Percentiles rank a stretch among this genome's conserved stretches.
Conservation (phyloP, 2,888 invertebrate species). For the Copidosoma aretas region DNA sequence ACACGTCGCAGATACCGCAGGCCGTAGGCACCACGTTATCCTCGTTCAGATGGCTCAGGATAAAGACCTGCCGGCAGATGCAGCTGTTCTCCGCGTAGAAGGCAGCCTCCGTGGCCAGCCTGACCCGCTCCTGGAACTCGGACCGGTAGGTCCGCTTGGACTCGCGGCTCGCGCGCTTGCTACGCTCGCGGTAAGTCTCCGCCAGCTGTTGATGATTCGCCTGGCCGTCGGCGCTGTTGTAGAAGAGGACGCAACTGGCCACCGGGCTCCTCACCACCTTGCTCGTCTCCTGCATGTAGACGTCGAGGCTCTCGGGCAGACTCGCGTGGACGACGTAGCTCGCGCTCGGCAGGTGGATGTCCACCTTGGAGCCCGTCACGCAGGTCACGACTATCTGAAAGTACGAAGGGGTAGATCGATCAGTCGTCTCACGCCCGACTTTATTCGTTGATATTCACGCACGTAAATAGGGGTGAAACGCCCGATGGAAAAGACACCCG, state of each 20-base stretch:
- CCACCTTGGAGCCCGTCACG: constrained; percentile 15
- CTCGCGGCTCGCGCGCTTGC: background rate
- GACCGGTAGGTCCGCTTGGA: background rate
- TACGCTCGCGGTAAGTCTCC: constrained; percentile 2
- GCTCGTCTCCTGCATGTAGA: constrained; percentile 15
- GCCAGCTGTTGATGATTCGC: background rate
- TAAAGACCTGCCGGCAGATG: constrained; percentile 19
- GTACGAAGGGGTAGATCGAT: too few species aligned
- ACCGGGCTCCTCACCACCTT: background rate
- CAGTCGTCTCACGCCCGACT: too few species aligned
- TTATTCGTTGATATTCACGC: too few species aligned
- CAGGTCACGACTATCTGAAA: constrained; percentile 21
- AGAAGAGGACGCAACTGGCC: constrained; percentile 19
- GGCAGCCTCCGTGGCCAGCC: constrained; percentile 6
- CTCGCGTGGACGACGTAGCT: constrained; percentile 16
- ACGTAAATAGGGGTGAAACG: too few species aligned
- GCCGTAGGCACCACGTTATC: background rate
- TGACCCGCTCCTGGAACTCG: background rate
- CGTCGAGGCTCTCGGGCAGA: constrained; percentile 13
- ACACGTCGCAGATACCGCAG: constrained; percentile 23
- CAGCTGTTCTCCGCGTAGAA: constrained; percentile 23
- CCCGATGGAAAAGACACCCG: too few species aligned
- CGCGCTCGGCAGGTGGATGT: constrained; percentile 5
- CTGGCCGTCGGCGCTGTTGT: constrained; percentile 8
- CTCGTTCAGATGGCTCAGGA: constrained; percentile 20